A percentile compares a stretch with the other conserved stretches of the same genome.
Evolutionary conservation across 2,113 vertebrate species (phyloP).

Genomic region (Taxidea taxus): DNA sequence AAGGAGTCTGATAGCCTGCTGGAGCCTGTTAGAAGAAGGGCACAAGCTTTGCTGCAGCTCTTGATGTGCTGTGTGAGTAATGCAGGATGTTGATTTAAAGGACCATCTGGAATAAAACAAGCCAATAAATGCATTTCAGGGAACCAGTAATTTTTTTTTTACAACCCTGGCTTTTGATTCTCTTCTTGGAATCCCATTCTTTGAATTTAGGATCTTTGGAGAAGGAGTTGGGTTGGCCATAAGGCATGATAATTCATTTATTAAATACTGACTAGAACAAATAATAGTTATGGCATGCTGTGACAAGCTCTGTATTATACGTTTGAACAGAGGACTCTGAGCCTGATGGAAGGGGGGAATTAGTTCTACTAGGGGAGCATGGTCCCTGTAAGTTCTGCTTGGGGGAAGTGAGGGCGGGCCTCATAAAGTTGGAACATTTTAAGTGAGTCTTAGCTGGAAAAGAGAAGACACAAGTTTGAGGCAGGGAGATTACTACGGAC

Average conservation of each 20-base stretch:
- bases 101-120: constrained; percentile 24
- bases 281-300: neutral
- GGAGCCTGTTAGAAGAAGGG: neutral
- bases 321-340: neutral
- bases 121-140: constrained; percentile 32
- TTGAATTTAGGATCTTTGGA: neutral
- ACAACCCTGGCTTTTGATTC: neutral
- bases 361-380: neutral
- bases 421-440: neutral
- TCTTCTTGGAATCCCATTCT: constrained; percentile 32
- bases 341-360: neutral
- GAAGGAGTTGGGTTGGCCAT: neutral
- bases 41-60: neutral
- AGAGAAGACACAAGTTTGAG: neutral
- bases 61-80: neutral
- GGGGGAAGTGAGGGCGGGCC: neutral
- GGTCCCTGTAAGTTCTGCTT: neutral
- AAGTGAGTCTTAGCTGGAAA: neutral
- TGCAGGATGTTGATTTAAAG: constrained; percentile 13
- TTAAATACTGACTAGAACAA: neutral
- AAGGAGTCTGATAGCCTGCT: neutral
- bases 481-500: neutral
- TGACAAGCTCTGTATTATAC: neutral
- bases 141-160: neutral
- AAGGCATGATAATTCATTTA: neutral